Percentiles rank a stretch among this genome's conserved stretches.
Evolutionary conservation across 2,797 vertebrate species (phyloP).

Genomic region (Babyrousa celebensis): DNA sequence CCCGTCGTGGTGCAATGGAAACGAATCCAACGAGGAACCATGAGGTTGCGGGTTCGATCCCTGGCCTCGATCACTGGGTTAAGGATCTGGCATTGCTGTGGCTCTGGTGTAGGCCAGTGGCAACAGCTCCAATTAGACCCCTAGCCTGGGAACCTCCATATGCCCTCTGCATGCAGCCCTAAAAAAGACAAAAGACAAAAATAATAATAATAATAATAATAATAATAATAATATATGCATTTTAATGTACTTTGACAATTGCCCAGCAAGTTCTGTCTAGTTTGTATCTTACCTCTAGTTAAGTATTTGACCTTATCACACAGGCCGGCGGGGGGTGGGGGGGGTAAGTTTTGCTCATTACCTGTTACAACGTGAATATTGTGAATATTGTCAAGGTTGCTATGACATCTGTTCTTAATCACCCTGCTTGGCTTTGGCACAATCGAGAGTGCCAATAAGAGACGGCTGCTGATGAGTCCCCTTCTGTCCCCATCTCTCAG

Average conservation of each 20-base stretch:
- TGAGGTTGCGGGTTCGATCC: too few relatives aligned
- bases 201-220: too few relatives aligned
- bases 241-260: constrained; percentile 52
- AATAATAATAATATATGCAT: background rate
- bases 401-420: constrained; percentile 31
- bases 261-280: background rate
- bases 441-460: constrained; percentile 87
- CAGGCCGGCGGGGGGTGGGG: too few relatives aligned
- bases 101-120: too few relatives aligned
- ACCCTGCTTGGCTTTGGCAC: constrained; percentile 89
- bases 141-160: too few relatives aligned
- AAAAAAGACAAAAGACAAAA: too few relatives aligned
- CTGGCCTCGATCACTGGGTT: too few relatives aligned
- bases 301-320: constrained; percentile 28
- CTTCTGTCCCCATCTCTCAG: constrained; percentile 92
- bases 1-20: too few relatives aligned
- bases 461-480: constrained; percentile 87
- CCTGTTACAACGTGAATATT: constrained; percentile 80
- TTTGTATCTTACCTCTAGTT: background rate
- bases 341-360: constrained; percentile 77
- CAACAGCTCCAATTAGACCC: too few relatives aligned
- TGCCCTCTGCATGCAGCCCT: too few relatives aligned
- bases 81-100: too few relatives aligned
- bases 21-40: too few relatives aligned
- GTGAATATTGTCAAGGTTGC: constrained; percentile 35